Conservation (phyloP, 2,888 invertebrate genomes). For the Escarpia spicata region DNA sequence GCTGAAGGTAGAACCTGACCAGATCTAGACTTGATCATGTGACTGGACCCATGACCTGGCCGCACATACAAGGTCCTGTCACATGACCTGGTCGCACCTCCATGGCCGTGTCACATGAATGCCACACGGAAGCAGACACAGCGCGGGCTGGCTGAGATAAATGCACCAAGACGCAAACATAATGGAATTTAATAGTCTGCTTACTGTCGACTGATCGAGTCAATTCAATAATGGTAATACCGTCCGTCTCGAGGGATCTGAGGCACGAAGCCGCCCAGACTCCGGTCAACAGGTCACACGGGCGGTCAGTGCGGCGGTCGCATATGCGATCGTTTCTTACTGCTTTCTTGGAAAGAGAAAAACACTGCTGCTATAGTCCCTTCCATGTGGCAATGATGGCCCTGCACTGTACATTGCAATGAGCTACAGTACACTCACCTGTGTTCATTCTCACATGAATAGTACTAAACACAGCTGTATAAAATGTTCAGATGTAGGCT, state of each 20-base stretch:
- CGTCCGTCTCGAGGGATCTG: not conserved
- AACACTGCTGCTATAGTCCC: too few species aligned
- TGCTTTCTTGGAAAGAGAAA: not conserved
- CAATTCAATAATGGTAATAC: slow-evolving; percentile 16
- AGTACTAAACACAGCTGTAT: too few species aligned
- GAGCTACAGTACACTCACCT: too few species aligned
- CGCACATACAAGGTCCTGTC: not conserved
- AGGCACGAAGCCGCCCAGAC: not conserved
- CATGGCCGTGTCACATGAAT: not conserved
- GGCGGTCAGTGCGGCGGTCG: not conserved
- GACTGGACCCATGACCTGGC: not conserved
- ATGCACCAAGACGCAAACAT: not conserved
- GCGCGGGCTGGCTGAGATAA: not conserved
- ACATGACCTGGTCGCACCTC: not conserved
- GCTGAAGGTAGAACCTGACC: too few species aligned
- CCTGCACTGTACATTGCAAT: too few species aligned
- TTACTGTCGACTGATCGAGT: slow-evolving; percentile 16
- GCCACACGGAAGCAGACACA: not conserved
- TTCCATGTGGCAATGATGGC: too few species aligned
- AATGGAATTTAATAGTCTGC: slow-evolving; percentile 16
- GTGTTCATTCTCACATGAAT: too few species aligned
- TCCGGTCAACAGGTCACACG: not conserved
- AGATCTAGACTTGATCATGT: too few species aligned
- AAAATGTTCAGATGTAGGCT: too few species aligned
- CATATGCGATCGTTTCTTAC: not conserved